Evolutionary conservation across 1,140 invertebrate species (phyloP).

Genomic region (Heliconius hewitsoni): DNA sequence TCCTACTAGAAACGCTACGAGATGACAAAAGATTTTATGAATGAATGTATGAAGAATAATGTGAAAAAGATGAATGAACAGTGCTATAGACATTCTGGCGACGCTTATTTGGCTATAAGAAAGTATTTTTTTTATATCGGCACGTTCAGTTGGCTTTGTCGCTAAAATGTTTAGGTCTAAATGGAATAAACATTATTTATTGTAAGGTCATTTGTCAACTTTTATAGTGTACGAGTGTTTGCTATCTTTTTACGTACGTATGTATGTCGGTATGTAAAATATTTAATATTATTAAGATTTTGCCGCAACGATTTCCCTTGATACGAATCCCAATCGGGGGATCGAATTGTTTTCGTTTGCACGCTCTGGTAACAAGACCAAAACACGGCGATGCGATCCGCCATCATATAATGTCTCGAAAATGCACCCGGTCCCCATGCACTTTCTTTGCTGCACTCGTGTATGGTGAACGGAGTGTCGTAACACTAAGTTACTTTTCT

Average conservation of each 20-base stretch:
- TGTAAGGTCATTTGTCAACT: conserved; percentile 5
- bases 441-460: no score
- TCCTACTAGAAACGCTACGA: conserved; percentile 20
- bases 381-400: not conserved
- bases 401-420: not conserved
- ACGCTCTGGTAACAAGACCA: not conserved
- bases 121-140: conserved; percentile 11
- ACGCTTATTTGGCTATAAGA: conserved; percentile 16
- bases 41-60: conserved; percentile 27
- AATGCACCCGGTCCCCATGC: no score
- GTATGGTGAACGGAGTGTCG: no score
- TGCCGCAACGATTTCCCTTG: not conserved
- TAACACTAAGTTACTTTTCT: no score
- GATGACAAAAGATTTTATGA: conserved; percentile 21
- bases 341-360: no score
- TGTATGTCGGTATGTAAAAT: not conserved
- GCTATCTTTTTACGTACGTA: not conserved
- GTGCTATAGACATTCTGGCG: conserved; percentile 22
- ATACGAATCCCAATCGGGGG: no score
- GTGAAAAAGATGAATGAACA: conserved; percentile 29
- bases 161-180: not conserved
- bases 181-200: conserved; percentile 13
- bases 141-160: conserved; percentile 12
- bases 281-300: not conserved
- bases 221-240: not conserved